Conservation (phyloP, 2,888 invertebrate species). For the Harmothoe impar region DNA sequence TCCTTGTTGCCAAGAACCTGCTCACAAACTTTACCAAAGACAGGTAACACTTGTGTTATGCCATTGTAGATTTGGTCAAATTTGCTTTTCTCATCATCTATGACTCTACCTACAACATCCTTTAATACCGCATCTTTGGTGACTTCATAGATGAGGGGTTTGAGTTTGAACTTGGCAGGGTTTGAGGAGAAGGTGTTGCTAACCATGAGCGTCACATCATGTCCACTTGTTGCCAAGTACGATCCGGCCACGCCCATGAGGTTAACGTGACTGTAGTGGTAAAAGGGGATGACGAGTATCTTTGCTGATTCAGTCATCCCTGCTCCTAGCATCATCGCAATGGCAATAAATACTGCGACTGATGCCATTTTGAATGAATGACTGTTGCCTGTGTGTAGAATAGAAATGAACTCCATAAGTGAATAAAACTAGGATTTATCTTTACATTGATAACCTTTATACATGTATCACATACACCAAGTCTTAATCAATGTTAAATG, state of each 20-base stretch:
- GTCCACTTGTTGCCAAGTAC: neutral
- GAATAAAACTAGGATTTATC: too few species aligned
- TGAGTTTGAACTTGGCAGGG: constrained; percentile 22
- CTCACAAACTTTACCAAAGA: neutral
- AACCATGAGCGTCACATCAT: constrained; percentile 11
- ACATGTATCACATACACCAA: too few species aligned
- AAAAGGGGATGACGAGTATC: constrained; percentile 29
- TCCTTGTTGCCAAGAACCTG: neutral
- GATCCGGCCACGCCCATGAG: neutral
- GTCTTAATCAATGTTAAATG: too few species aligned
- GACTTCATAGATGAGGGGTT: neutral
- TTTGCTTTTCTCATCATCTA: neutral
- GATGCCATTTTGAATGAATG: too few species aligned
- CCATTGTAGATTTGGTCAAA: neutral
- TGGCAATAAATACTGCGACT: too few species aligned
- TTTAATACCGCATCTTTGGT: neutral
- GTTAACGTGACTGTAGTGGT: constrained; percentile 45
- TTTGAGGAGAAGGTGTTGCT: neutral
- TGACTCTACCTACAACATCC: neutral
- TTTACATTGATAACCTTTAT: too few species aligned
- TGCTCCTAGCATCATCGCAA: too few species aligned
- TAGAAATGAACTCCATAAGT: too few species aligned
- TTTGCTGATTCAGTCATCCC: neutral
- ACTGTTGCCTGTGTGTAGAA: too few species aligned
- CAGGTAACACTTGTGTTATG: neutral